Base-by-base conservation (phyloP, 2,888 invertebrate species). In the Nemurella pictetii region DNA sequence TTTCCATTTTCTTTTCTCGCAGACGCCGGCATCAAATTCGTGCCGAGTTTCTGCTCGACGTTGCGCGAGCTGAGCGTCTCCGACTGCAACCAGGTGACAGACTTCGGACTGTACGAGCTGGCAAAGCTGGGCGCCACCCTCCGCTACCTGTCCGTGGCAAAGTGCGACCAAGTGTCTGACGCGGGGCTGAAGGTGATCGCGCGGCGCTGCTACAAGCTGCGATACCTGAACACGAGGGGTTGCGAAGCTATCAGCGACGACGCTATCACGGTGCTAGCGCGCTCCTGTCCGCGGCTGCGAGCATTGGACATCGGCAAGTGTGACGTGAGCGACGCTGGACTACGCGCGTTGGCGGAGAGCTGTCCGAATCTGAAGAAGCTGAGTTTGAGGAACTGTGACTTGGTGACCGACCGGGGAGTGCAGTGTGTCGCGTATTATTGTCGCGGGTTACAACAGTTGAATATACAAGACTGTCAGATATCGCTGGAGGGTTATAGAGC, bases 171-270 rank as follows among this genome's bases (percentile, higher is more conserved):
- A 90, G 96, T 98, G 0, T 90, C 91, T 4, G 92, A 92, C 87
- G 90, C 90, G n/a, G 91, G 91, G 9, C 89, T 92, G n/a, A 90
- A 96, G 96, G 72, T 97, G 72, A 93, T 98, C 7, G 97, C 97
- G 0, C 92, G 96, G 73, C 94, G 96, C 85, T 98, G 98, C 89
- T 96, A 96, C 90, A 97, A 97, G 89, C 91, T 98, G 83, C 92
- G 96, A 29, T 98, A 98, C 90, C 92, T 98, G 85, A 98, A 98
- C 90, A 96, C 97, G 0, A 93, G 98, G 80, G 98, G 98, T 7
- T 98, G 98, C 89, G 97, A 98, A 87, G 97, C 97, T 0, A 94
- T 98, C 0, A 97, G 97, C n/a, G 98, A 98, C 89, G 97, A 96
- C 89, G 96, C 97, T 7, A 95, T 98, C 87, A 95, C 96, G 83